These are phyloP conservation scores for Porites lutea DNA, from an alignment of 64 coral and sea anemone species.

Conservation along the genomic window DNA sequence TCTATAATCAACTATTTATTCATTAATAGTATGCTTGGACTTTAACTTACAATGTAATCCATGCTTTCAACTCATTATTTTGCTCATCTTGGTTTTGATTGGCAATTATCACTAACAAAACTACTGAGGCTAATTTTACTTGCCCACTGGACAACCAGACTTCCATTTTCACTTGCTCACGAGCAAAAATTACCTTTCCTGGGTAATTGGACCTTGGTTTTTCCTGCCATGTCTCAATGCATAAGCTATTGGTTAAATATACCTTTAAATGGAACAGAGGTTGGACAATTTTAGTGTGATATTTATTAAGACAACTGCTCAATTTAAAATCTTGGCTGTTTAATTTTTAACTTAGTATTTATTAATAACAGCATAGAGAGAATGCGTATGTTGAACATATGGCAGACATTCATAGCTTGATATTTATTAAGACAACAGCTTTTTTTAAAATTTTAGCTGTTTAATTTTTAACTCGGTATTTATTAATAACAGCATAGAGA, in stretches of 20 bases:
- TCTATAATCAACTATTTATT: not conserved
- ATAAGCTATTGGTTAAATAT: slow-evolving; percentile 7
- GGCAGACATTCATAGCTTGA: too few species aligned
- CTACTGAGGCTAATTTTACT: slow-evolving; percentile 1
- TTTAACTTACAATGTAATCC: slow-evolving; percentile 1
- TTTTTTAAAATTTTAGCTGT: slow-evolving; percentile 38
- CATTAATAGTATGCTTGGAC: not conserved
- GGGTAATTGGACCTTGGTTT: not conserved
- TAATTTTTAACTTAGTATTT: too few species aligned
- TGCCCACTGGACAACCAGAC: not conserved
- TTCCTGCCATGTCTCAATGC: slow-evolving; percentile 9
- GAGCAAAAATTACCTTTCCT: not conserved
- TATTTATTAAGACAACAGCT: too few species aligned
- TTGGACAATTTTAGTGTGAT: slow-evolving; percentile 37
- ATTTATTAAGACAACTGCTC: slow-evolving; percentile 13
- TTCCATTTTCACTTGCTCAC: not conserved
- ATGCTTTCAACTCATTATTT: not conserved
- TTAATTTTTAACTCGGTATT: too few species aligned
- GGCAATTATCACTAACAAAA: slow-evolving; percentile 11
- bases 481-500: too few species aligned
- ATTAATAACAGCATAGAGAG: slow-evolving; percentile 34
- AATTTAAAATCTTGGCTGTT: not conserved
- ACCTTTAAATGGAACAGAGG: not conserved
- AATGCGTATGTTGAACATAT: slow-evolving; percentile 32
- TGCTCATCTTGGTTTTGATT: slow-evolving; percentile 10